A percentile compares a stretch with the other conserved stretches of the same genome.
phyloP scores from a whole-genome alignment of 2,113 vertebrate genomes.

The Ceyx margarethae region DNA sequence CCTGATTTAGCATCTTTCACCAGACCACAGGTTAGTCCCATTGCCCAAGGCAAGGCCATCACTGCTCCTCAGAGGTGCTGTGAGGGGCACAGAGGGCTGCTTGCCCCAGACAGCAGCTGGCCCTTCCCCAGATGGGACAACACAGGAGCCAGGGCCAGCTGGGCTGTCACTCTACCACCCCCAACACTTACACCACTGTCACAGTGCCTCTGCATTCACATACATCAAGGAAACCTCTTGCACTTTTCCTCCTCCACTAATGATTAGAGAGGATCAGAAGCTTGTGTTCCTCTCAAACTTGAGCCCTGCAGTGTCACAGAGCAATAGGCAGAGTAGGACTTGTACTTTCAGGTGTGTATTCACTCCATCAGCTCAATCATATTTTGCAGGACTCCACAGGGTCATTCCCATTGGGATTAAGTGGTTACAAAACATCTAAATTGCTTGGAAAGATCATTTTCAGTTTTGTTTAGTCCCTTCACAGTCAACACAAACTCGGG shows the following conservation, averaged over 20 bases:
- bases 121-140: background rate
- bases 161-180: background rate
- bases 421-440: background rate
- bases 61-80: fast-evolving
- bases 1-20: background rate
- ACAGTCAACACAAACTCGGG: background rate
- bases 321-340: background rate
- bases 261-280: background rate
- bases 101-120: background rate
- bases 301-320: background rate
- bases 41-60: fast-evolving
- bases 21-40: background rate
- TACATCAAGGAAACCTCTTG: background rate
- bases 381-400: background rate
- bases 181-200: background rate
- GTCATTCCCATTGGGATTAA: background rate
- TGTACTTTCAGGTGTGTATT: background rate
- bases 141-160: background rate
- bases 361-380: background rate
- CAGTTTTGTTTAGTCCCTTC: background rate
- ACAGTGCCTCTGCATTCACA: background rate
- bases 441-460: background rate
- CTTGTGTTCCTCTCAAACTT: background rate
- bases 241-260: background rate
- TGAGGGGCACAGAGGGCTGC: background rate